Evolutionary conservation across 1,140 invertebrate genomes (phyloP), one percentile per base, ranked within the genome.

Genomic region (Brachionus koreanus): DNA sequence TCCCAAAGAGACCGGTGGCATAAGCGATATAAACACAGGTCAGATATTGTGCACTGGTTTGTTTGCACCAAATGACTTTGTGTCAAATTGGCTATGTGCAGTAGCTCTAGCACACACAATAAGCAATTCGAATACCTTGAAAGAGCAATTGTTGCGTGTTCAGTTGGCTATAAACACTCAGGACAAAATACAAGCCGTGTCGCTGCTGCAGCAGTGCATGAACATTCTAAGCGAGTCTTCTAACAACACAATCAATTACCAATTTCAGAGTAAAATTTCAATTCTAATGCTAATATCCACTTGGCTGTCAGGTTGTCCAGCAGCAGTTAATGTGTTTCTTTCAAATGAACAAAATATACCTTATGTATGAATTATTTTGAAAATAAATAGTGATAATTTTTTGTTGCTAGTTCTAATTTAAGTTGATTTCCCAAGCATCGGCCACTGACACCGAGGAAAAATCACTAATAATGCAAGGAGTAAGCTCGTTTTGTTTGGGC

Each of bases 51-150:
- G 96, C 86, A 93, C 93, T 19, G 95, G 97, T 0, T 89, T 99
- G 12, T 98, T 98, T 87, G 95, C 93, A 63, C 88, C 91, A 0
- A 65, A 82, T 52, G 96, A 99, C 87, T 89, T 93, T 16, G 88
- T 96, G n/a, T 96, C 94, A n/a, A 97, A 95, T 87, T 99, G 97
- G 97, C 96, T 98, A 88, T 94, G 95, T 0, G 91, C 95, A 0
- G 93, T 98, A 4, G 93, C 95, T 10, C 88, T 99, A 13, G 93
- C 94, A 84, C 94, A 98, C 85, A 92, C 92, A 0, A 88, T 99
- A n/a, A 91, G 95, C 1, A 94, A 97, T 83, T 95, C 94, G 86
- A 96, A 96, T 87, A 90, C 91, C 3, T 91, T 91, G 5, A 97
- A 97, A 86, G 95, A 98, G 85, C 93, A 96, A 86, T 87, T 99